phyloP scores from a whole-genome alignment of 2,888 invertebrate genomes.

The Eurois occulta region DNA sequence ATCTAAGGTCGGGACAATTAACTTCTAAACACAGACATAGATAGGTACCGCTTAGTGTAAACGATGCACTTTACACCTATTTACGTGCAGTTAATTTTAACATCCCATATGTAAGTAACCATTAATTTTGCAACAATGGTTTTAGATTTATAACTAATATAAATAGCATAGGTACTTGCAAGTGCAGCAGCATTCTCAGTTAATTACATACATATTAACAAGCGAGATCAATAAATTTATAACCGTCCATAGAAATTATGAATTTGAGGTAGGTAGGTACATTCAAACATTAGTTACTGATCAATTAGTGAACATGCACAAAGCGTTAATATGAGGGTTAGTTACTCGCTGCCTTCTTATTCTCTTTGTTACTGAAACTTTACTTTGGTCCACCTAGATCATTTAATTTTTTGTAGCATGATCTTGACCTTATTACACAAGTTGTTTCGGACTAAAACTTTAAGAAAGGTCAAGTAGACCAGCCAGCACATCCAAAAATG shows the following conservation, averaged over 20 bases:
- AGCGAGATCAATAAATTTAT: conserved; percentile 36
- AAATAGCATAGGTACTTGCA: not conserved
- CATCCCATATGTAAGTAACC: conserved; percentile 9
- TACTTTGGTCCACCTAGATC: not conserved
- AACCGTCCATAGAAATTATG: conserved; percentile 15
- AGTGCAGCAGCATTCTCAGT: conserved; percentile 35
- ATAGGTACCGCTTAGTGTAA: conserved; percentile 8
- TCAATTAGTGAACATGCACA: conserved; percentile 71
- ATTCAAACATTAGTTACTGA: conserved; percentile 43
- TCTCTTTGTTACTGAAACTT: conserved; percentile 67
- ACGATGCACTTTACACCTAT: conserved; percentile 25
- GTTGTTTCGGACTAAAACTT: no score
- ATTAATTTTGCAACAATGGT: conserved; percentile 20
- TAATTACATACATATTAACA: conserved; percentile 31
- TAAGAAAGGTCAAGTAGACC: not conserved
- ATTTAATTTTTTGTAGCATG: conserved; percentile 3
- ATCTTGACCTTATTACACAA: not conserved
- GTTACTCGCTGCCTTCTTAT: conserved; percentile 82
- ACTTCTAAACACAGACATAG: conserved; percentile 18
- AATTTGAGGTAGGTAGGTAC: conserved; percentile 31
- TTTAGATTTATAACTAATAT: conserved; percentile 12
- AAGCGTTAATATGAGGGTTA: conserved; percentile 88
- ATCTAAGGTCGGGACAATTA: conserved; percentile 21
- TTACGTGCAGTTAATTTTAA: conserved; percentile 38
- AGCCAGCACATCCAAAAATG: not conserved